These are phyloP conservation scores for Boleophthalmus pectinirostris DNA, from an alignment of 2,113 vertebrate genomes.

Conservation along the genomic window DNA sequence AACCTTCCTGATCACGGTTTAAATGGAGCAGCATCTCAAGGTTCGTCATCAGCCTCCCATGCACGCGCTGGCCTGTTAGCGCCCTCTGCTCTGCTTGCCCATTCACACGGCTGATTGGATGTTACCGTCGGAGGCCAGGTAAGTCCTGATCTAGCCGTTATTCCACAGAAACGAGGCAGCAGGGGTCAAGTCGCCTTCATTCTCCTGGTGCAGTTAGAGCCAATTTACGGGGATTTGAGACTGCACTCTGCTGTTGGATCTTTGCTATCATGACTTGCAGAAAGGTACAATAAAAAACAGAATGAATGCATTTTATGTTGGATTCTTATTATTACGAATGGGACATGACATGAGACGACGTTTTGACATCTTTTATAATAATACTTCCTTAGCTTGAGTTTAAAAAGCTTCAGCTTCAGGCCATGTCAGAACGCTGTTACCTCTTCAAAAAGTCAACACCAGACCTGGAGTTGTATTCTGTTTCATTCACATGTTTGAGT, in stretches of 20 bases:
- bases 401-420: no score
- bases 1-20: conserved; percentile 49
- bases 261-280: background rate
- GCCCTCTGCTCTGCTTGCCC: conserved; percentile 31
- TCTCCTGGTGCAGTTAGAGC: conserved; percentile 20
- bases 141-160: conserved; percentile 27
- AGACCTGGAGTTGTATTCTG: no score
- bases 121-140: conserved; percentile 37
- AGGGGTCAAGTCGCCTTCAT: conserved; percentile 41
- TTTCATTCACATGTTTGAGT: no score
- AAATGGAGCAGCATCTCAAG: conserved; percentile 33
- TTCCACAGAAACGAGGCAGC: conserved; percentile 19
- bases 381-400: no score
- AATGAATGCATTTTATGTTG: background rate
- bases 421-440: no score
- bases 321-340: background rate
- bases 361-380: no score
- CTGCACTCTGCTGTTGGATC: conserved; percentile 5
- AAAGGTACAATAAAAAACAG: background rate
- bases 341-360: no score
- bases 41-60: conserved; percentile 29
- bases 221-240: conserved; percentile 39
- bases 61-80: conserved; percentile 32
- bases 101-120: conserved; percentile 39
- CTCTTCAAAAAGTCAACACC: no score